Conservation (phyloP, 2,113 vertebrate species). For the Addax nasomaculatus region DNA sequence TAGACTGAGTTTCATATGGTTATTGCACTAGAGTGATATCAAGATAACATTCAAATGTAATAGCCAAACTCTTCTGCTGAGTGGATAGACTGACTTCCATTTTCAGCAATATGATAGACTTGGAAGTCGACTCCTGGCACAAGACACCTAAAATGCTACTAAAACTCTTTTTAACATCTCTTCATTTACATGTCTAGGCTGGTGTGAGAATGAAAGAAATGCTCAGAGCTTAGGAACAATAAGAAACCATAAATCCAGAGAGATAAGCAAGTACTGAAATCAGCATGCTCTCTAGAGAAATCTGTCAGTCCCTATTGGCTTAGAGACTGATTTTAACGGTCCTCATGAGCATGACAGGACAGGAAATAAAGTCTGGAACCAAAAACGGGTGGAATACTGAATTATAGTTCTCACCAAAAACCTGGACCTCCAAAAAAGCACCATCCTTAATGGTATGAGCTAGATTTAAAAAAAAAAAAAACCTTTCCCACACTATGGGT, state of each 20-base stretch:
- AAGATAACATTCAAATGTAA: background rate
- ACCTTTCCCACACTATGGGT: background rate
- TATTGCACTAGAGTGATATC: background rate
- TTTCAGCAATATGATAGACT: background rate
- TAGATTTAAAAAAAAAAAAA: background rate
- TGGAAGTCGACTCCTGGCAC: background rate
- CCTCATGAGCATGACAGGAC: background rate
- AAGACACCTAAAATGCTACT: background rate
- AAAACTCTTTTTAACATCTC: background rate
- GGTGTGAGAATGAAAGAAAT: background rate
- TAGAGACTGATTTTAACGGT: background rate
- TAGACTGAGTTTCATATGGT: background rate
- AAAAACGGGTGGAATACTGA: background rate
- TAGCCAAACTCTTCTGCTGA: background rate
- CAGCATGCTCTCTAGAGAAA: constrained; percentile 14
- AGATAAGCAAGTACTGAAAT: background rate
- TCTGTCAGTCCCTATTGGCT: background rate
- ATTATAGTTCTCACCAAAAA: background rate
- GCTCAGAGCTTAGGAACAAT: background rate
- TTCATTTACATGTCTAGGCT: background rate
- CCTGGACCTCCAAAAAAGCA: background rate
- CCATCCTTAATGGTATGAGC: background rate
- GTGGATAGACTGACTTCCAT: background rate
- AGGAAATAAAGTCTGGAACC: background rate
- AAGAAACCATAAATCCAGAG: constrained; percentile 16